Percentiles rank a stretch among this genome's conserved stretches.
phyloP scores from a whole-genome alignment of 2,797 vertebrate genomes.

The Melopsittacus undulatus region DNA sequence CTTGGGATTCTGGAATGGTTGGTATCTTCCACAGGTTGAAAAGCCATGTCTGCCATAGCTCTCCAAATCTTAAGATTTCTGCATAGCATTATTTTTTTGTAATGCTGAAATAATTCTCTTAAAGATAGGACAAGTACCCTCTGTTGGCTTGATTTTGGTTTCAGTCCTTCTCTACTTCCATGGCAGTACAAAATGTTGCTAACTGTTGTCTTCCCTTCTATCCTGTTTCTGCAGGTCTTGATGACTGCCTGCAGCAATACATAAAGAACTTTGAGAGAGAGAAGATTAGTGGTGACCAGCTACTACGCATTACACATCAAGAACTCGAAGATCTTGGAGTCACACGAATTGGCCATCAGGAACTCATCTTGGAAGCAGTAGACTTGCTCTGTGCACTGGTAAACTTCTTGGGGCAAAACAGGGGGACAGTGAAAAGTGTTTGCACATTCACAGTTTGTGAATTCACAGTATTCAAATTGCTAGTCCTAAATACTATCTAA shows the following conservation, averaged over 20 bases:
- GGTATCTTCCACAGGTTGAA: neutral
- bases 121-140: neutral
- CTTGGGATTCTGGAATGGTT: neutral
- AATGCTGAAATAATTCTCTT: neutral
- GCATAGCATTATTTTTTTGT: neutral
- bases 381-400: constrained; percentile 97
- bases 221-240: constrained; percentile 83
- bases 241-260: constrained; percentile 96
- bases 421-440: neutral
- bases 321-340: constrained; percentile 97
- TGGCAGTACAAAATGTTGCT: neutral
- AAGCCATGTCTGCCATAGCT: neutral
- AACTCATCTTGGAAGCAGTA: constrained; percentile 96
- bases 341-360: constrained; percentile 95
- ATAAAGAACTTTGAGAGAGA: constrained; percentile 95
- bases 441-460: neutral
- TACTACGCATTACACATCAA: constrained; percentile 94
- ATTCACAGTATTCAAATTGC: neutral
- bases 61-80: neutral
- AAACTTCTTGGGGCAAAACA: constrained; percentile 54
- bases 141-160: neutral
- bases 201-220: neutral
- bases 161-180: neutral
- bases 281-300: constrained; percentile 93
- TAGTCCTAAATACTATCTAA: neutral